A percentile compares a stretch with the other conserved stretches of the same genome.
Conservation (phyloP, 2,113 vertebrate genomes). For the Lynx canadensis region DNA sequence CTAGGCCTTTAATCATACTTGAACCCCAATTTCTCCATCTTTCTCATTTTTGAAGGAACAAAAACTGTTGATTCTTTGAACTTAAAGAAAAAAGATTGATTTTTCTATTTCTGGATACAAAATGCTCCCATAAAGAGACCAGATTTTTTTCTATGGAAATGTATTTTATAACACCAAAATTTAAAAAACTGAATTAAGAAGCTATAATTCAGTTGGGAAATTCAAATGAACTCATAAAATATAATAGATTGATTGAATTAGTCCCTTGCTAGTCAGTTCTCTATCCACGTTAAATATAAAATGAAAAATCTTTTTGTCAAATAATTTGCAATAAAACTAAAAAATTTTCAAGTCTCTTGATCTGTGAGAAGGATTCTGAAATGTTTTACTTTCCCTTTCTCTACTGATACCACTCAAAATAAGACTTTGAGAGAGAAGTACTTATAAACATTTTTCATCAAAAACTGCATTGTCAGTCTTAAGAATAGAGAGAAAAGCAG, state of each 20-base stretch:
- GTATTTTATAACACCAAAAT: slow-evolving; percentile 41
- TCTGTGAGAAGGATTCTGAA: not conserved
- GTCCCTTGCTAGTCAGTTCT: not conserved
- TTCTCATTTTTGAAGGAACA: not conserved
- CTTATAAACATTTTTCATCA: not conserved
- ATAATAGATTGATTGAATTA: slow-evolving; percentile 65
- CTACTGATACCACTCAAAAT: not conserved
- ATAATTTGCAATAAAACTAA: not conserved
- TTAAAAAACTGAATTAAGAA: slow-evolving; percentile 61
- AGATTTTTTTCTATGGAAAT: slow-evolving; percentile 38
- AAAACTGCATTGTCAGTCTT: not conserved
- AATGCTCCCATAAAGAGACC: not conserved
- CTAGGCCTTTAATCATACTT: not conserved
- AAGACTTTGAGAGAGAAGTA: not conserved
- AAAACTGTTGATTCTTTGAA: slow-evolving; percentile 42
- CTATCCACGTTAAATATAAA: slow-evolving; percentile 11
- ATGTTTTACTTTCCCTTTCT: not conserved
- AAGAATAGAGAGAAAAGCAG: not conserved
- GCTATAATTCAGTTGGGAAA: slow-evolving; percentile 66
- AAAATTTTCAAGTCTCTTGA: not conserved
- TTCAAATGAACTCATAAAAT: slow-evolving; percentile 54
- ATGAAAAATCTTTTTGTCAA: slow-evolving; percentile 48
- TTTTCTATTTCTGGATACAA: slow-evolving; percentile 49
- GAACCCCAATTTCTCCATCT: not conserved
- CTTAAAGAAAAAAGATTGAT: not conserved